Base-by-base conservation (phyloP, 2,888 invertebrate genomes). In the Punctoribates punctum region DNA sequence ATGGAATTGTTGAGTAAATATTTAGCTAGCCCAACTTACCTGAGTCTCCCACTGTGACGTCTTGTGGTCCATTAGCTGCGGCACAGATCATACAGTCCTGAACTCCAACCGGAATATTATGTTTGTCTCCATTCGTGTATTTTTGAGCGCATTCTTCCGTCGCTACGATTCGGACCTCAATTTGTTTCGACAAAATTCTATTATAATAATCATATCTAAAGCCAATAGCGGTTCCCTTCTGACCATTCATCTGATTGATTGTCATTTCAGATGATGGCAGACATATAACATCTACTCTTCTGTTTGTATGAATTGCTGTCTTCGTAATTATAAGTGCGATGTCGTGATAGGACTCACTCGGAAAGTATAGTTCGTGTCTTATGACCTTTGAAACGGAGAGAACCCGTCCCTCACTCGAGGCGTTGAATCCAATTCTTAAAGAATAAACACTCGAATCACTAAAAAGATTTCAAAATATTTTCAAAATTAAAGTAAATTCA, bases 1-100 rank as follows among this genome's bases (percentile, higher is more conserved):
- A 20, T 15, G 1, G 29, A 8, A 62, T 5, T n/a, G 9, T n/a
- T 29, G 17, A 62, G 29, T 34, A 17, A 5, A 23, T 3, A 6
- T 34, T 29, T 15, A 29, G 34, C 1, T 29, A 34, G 2, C 8
- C 1, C 13, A 27, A 13, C 5, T 20, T 74, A 27, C 79, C 79
- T 15, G 79, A 79, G 72, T 79, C 79, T 54, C 79, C 79, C 76
- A 78, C 77, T 54, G 77, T 77, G 0, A 77, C 77, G 65, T 79
- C 79, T 70, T 75, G 77, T 6, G 62, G 1, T 2, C 62, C 62
- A 6, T 74, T 73, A 51, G 73, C 48, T 4, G 76, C 75, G 1
- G 79, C 79, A 29, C 79, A 79, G 2, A 79, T n/a, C 78, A 78
- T 75, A 57, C 75, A 46, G 1, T 70, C 25, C 2, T 76, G 75